phyloP scores from a whole-genome alignment of 2,113 vertebrate species.

The Ammodramus savannarum region DNA sequence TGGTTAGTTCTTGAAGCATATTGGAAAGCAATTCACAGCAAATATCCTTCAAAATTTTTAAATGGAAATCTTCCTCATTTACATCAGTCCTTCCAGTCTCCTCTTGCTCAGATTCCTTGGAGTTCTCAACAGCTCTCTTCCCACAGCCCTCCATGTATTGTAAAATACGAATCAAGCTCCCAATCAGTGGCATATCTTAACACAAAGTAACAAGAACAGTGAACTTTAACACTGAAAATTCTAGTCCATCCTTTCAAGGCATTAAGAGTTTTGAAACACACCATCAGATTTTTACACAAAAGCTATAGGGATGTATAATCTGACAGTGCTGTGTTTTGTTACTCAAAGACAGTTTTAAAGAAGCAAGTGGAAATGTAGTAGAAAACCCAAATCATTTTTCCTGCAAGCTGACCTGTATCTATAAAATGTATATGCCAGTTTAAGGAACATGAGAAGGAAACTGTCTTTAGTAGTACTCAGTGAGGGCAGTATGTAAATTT shows the following conservation, averaged over 20 bases:
- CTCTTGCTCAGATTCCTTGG: slow-evolving; percentile 23
- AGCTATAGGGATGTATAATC: background rate
- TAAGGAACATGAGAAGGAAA: background rate
- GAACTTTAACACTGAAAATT: background rate
- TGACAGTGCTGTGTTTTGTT: background rate
- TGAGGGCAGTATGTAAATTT: background rate
- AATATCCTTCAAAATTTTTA: slow-evolving; percentile 85
- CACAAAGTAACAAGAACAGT: background rate
- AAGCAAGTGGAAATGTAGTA: background rate
- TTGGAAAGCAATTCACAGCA: slow-evolving; percentile 88
- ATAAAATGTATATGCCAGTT: background rate
- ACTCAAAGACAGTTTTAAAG: background rate
- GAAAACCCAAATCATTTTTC: background rate
- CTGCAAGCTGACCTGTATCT: background rate
- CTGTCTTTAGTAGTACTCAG: background rate
- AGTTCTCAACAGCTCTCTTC: slow-evolving; percentile 48
- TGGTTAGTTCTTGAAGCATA: slow-evolving; percentile 77
- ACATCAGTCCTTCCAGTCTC: slow-evolving; percentile 29
- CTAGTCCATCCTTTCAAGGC: background rate
- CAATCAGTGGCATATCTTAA: slow-evolving; percentile 81
- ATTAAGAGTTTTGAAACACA: background rate
- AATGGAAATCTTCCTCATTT: slow-evolving; percentile 77
- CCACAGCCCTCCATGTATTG: slow-evolving; percentile 77
- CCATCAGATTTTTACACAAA: background rate
- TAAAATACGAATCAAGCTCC: slow-evolving; percentile 82